Evolutionary conservation across 1,140 invertebrate genomes (phyloP), one percentile per base, ranked within the genome.

Genomic region (Cyrtorhinus lividipennis): DNA sequence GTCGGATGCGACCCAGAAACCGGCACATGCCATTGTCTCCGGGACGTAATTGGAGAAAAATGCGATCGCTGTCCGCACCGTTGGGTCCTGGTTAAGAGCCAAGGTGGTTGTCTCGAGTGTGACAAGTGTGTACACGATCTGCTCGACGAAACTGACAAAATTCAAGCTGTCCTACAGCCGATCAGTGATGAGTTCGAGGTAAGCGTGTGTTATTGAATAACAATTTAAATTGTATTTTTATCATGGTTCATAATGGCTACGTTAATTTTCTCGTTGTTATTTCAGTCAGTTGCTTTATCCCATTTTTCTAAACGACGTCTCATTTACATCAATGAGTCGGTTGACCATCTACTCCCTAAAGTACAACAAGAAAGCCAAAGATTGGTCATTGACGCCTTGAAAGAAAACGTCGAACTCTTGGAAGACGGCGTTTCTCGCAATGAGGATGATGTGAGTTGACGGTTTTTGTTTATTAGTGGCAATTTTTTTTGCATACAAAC

Each of bases 11-110:
- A 95, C 72, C 80, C 85, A 0, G 69, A 78, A 10, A 95, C 87
- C 1, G 96, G 96, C 0, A 88, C 94, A 66, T 99, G 96, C 72
- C 83, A 88, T 61, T 99, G 96, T 76, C 74, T 98, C 23, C 91
- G 90, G 0, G 95, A 94, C 15, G 95, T 98, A 0, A 84, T 94
- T 45, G 96, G 96, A 0, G 86, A 91, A 69, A 92, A 92, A 70
- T 99, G 96, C 74, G 92, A 98, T 67, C 82, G 86, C 2, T 99
- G 96, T 74, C 90, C 92, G 0, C 79, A 87, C 67, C 80, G 93
- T 68, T 92, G 85, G 83, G 81, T 86, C 0, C 76, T 87, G 64
- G 82, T 89, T 5, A 75, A 85, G 8, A 80, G 82, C 44, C 79
- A 83, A 20, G 73, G 81, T 60, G 87, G 87, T 1, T 90, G 87